Percentiles rank a stretch among this genome's conserved stretches.
Conservation (phyloP, 53 echinoderm and acorn worm genomes). For the Arbacia lixula region DNA sequence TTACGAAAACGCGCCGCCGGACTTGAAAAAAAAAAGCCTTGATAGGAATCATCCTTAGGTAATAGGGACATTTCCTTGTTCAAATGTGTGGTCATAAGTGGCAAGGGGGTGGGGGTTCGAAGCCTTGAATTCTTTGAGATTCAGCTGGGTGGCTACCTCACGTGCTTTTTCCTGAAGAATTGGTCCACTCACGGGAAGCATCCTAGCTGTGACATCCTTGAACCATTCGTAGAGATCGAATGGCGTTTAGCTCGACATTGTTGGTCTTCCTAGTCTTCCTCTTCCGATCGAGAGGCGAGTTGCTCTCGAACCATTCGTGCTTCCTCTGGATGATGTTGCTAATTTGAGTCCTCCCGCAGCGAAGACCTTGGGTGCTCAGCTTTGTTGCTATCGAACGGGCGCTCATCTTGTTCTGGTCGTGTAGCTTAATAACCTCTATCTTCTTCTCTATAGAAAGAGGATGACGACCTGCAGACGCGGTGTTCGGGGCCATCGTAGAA, state of each 20-base stretch:
- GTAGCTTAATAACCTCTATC: slow-evolving; percentile 22
- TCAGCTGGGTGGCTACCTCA: slow-evolving; percentile 6
- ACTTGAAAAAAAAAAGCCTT: too few species aligned
- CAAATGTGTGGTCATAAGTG: too few species aligned
- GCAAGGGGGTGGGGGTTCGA: too few species aligned
- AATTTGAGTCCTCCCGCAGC: slow-evolving; percentile 26
- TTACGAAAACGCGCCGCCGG: too few species aligned
- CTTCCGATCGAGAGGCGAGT: too few species aligned
- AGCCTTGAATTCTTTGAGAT: slow-evolving; percentile 41
- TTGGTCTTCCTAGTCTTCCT: slow-evolving; percentile 30
- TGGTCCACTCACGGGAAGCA: slow-evolving; percentile 36
- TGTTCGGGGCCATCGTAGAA: slow-evolving; percentile 19
- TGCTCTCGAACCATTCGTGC: too few species aligned
- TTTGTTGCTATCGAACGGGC: slow-evolving; percentile 19
- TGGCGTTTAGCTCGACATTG: slow-evolving; percentile 34
- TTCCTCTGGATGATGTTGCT: slow-evolving; percentile 20
- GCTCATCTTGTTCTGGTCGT: slow-evolving; percentile 33
- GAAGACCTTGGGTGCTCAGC: slow-evolving; percentile 7
- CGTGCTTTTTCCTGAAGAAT: slow-evolving; percentile 27
- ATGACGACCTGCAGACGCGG: too few species aligned
- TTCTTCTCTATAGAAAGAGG: slow-evolving; percentile 30
- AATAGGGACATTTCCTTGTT: too few species aligned
- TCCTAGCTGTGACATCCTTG: slow-evolving; percentile 28
- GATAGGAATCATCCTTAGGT: too few species aligned
- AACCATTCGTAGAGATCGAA: too few species aligned